Percentiles rank a stretch among this genome's conserved stretches.
Conservation (phyloP, 1,140 invertebrate species). For the Bathynomus jamesi region DNA sequence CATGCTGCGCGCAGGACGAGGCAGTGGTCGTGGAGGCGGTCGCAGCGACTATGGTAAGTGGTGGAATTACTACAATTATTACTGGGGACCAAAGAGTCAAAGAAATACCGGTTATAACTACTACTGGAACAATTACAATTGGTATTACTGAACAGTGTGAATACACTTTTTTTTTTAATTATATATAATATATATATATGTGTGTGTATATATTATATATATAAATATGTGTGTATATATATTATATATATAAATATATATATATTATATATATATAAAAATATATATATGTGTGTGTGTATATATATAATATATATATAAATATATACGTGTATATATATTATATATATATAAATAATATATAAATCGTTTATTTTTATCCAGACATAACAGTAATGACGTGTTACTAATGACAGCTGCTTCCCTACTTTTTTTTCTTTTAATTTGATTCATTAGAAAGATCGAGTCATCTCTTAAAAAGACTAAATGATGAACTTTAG, state of each 20-base stretch:
- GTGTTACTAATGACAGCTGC: no score
- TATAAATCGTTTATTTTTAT: no score
- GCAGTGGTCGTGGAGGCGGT: constrained; percentile 55
- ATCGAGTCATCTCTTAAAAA: no score
- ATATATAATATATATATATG: constrained; percentile 11
- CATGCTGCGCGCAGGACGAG: constrained; percentile 34
- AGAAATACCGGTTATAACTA: constrained; percentile 37
- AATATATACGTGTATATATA: constrained; percentile 11
- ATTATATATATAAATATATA: constrained; percentile 19
- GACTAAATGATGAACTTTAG: no score
- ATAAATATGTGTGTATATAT: constrained; percentile 1
- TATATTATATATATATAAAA: constrained; percentile 17
- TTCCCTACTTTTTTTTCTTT: no score
- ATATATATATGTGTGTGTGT: constrained; percentile 22
- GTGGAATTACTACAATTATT: constrained; percentile 38
- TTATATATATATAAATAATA: no score
- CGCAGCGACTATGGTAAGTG: constrained; percentile 79
- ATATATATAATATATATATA: constrained; percentile 19
- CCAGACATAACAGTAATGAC: no score
- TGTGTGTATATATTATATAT: no score
- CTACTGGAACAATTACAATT: constrained; percentile 38
- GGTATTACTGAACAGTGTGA: constrained; percentile 33
- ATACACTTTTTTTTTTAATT: constrained; percentile 7
- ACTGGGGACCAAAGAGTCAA: constrained; percentile 28
- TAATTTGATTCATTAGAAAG: no score